Evolutionary conservation across 2,888 invertebrate genomes (phyloP).

Genomic region (Drosophila atroscutellata): DNA sequence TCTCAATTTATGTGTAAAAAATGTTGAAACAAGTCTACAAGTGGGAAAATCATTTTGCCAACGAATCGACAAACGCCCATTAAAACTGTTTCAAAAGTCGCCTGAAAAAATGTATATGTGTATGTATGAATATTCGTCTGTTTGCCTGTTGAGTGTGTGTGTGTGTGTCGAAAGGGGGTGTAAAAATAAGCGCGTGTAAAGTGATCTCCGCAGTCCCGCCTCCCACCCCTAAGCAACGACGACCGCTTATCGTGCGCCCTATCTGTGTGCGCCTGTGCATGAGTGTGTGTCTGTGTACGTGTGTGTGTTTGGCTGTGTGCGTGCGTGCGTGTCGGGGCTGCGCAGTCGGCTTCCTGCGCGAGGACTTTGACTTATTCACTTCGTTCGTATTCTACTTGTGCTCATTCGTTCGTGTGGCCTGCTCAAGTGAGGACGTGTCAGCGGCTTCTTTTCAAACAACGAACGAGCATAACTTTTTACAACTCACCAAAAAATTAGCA

Average conservation of each 20-base stretch:
- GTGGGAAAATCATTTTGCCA: slow-evolving; percentile 44
- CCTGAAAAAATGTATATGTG: slow-evolving; percentile 30
- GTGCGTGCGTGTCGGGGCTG: slow-evolving; percentile 63
- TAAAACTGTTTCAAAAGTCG: slow-evolving; percentile 46
- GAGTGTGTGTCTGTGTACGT: slow-evolving; percentile 11
- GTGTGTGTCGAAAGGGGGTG: slow-evolving; percentile 62
- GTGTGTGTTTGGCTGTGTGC: slow-evolving; percentile 42
- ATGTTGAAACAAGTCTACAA: slow-evolving; percentile 34
- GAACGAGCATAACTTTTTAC: slow-evolving; percentile 25
- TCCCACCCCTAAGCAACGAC: slow-evolving; percentile 63
- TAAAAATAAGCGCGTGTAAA: slow-evolving; percentile 75
- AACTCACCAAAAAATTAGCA: slow-evolving; percentile 19
- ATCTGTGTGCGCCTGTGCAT: slow-evolving; percentile 40
- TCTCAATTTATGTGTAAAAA: slow-evolving; percentile 20
- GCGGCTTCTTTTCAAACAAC: slow-evolving; percentile 23
- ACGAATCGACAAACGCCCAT: slow-evolving; percentile 31
- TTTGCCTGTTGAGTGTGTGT: slow-evolving; percentile 13
- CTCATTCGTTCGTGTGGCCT: slow-evolving; percentile 63
- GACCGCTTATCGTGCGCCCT: slow-evolving; percentile 64
- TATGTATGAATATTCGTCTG: slow-evolving; percentile 18
- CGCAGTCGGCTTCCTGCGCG: slow-evolving; percentile 77
- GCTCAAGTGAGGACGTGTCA: slow-evolving; percentile 72
- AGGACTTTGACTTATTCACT: slow-evolving; percentile 73
- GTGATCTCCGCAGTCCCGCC: slow-evolving; percentile 64
- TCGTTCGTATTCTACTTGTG: slow-evolving; percentile 41